phyloP scores from a whole-genome alignment of 2,888 invertebrate genomes.

The Plebejus argus region DNA sequence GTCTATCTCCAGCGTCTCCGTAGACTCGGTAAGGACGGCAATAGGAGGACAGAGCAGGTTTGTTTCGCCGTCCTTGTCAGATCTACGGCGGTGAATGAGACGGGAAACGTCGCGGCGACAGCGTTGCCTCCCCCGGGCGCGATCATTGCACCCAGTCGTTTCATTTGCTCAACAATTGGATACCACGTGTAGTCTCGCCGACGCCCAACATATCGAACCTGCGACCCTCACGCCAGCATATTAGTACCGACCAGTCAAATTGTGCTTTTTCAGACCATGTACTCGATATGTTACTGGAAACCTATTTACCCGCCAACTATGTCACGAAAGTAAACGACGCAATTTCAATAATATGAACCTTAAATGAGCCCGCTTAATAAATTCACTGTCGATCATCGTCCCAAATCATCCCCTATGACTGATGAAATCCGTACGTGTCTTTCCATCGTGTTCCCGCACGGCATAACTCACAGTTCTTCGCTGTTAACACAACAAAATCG shows the following conservation, averaged over 20 bases:
- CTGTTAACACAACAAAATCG: background rate
- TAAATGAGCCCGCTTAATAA: background rate
- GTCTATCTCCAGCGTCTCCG: background rate
- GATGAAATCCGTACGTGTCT: background rate
- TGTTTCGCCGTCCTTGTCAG: background rate
- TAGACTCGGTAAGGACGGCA: background rate
- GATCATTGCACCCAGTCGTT: constrained; percentile 60
- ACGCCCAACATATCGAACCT: constrained; percentile 23
- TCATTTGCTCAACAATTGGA: constrained; percentile 56
- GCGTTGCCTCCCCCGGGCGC: background rate
- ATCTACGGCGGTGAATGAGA: background rate
- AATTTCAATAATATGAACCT: background rate
- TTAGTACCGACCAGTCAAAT: constrained; percentile 27
- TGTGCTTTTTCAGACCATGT: constrained; percentile 33
- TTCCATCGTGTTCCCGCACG: background rate
- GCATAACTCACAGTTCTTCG: background rate
- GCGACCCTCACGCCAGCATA: constrained; percentile 25
- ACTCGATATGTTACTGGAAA: constrained; percentile 20
- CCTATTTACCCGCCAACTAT: background rate
- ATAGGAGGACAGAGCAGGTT: background rate
- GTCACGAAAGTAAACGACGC: constrained; percentile 13
- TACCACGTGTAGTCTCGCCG: constrained; percentile 23
- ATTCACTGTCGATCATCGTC: background rate
- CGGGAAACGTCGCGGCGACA: background rate
- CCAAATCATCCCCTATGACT: background rate